Evolutionary conservation across 2,113 vertebrate genomes (phyloP).

Genomic region (Ramphastos sulfuratus): DNA sequence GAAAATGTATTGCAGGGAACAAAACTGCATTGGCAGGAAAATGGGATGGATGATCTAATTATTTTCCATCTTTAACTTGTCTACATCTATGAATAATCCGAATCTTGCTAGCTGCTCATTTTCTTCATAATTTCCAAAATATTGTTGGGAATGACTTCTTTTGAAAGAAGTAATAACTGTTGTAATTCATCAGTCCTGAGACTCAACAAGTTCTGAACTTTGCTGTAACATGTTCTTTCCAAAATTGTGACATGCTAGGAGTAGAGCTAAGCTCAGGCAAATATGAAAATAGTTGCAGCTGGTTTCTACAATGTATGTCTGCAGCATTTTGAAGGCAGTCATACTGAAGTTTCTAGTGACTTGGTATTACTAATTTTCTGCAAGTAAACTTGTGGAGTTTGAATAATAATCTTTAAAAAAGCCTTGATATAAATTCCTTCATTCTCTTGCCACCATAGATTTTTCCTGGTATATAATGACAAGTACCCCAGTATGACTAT

Average conservation of each 20-base stretch:
- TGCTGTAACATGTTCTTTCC: slow-evolving; percentile 11
- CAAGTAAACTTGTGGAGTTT: not conserved
- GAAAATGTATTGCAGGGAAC: slow-evolving; percentile 37
- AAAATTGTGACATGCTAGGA: not conserved
- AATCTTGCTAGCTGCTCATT: not conserved
- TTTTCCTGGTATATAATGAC: not conserved
- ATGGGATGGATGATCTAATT: slow-evolving; percentile 34
- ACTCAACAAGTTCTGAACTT: slow-evolving; percentile 26
- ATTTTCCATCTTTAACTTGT: slow-evolving; percentile 38
- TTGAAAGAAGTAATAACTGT: not conserved
- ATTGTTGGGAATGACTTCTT: not conserved
- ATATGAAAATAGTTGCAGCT: not conserved
- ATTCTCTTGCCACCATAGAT: fast-evolving
- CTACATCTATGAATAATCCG: slow-evolving; percentile 9
- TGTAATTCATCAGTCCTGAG: not conserved
- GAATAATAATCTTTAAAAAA: not conserved
- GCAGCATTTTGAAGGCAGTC: not conserved
- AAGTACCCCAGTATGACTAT: not conserved
- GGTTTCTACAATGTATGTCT: not conserved
- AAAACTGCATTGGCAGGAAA: slow-evolving; percentile 21
- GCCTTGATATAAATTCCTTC: not conserved
- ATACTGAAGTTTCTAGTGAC: not conserved
- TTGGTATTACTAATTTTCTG: not conserved
- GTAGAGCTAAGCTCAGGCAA: slow-evolving; percentile 24
- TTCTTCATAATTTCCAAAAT: slow-evolving; percentile 3